A percentile compares a stretch with the other conserved stretches of the same genome.
Evolutionary conservation across 2,113 vertebrate genomes (phyloP).

Genomic region (Poeciliopsis prolifica): DNA sequence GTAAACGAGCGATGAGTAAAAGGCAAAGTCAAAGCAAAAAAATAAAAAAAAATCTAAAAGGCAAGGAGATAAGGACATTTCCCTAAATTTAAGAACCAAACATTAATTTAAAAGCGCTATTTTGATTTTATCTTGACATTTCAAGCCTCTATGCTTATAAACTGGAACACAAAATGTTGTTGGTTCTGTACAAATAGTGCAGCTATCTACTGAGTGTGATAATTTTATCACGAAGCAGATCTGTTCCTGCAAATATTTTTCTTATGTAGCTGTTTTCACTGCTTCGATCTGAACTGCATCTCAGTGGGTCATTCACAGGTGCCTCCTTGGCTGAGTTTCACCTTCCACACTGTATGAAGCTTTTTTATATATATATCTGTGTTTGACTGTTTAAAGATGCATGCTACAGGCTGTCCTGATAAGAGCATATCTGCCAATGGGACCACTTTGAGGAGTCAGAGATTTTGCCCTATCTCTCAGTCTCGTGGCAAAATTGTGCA

Average conservation of each 20-base stretch:
- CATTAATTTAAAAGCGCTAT: background rate
- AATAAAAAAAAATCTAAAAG: too few relatives aligned
- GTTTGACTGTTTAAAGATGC: slow-evolving; percentile 60
- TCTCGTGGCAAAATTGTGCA: slow-evolving; percentile 37
- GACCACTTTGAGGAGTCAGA: slow-evolving; percentile 60
- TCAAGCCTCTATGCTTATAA: background rate
- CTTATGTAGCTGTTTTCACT: slow-evolving; percentile 23
- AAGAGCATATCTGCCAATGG: slow-evolving; percentile 70
- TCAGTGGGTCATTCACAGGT: slow-evolving; percentile 47
- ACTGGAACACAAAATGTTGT: background rate
- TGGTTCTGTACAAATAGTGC: background rate
- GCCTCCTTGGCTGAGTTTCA: slow-evolving; percentile 36
- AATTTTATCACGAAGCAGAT: slow-evolving; percentile 21
- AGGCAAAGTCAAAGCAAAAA: too few relatives aligned
- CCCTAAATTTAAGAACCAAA: too few relatives aligned
- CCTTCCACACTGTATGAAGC: slow-evolving; percentile 33
- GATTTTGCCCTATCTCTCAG: slow-evolving; percentile 67
- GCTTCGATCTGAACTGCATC: slow-evolving; percentile 30
- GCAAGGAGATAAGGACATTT: too few relatives aligned
- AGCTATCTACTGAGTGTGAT: slow-evolving; percentile 1
- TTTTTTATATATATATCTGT: slow-evolving; percentile 35
- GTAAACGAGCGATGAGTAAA: too few relatives aligned
- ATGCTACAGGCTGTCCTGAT: slow-evolving; percentile 64
- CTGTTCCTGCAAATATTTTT: slow-evolving; percentile 33
- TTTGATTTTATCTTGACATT: background rate